These are phyloP conservation scores for Gyrodactylus bullatarudis DNA, from an alignment of 1,140 invertebrate species.

Conservation along the genomic window DNA sequence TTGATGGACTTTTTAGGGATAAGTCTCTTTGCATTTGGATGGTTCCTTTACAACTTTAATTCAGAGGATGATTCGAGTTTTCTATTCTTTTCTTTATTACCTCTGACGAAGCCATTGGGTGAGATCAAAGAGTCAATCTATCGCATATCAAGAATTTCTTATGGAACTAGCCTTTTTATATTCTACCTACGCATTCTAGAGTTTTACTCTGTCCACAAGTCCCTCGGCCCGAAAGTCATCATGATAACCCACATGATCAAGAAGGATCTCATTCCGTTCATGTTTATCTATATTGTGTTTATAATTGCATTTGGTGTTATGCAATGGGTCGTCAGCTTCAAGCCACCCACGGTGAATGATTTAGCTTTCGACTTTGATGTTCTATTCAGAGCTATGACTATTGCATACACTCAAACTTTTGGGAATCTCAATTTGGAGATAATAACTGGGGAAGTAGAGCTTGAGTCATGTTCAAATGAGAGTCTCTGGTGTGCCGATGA, in stretches of 20 bases:
- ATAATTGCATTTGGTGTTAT: conserved; percentile 19
- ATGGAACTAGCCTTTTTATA: neutral
- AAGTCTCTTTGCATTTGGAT: neutral
- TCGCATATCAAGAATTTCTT: neutral
- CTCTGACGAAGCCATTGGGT: neutral
- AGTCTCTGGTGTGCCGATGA: neutral
- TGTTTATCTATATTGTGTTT: conserved; percentile 22
- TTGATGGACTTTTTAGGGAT: neutral
- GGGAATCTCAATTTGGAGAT: neutral
- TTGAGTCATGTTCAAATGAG: neutral
- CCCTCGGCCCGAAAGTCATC: conserved; percentile 9
- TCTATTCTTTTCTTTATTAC: neutral
- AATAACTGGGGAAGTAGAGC: neutral
- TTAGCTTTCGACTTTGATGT: neutral
- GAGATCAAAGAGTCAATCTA: neutral
- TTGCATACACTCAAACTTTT: neutral
- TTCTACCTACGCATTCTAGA: neutral
- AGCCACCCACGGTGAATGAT: no score
- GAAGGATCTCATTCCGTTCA: conserved; percentile 20
- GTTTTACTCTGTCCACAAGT: neutral
- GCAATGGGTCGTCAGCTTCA: neutral
- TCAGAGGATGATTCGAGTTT: neutral
- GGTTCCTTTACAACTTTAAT: neutral
- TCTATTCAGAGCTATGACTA: neutral
- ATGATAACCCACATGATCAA: conserved; percentile 12